Conservation (phyloP, 2,888 invertebrate species). For the Hemaris fuciformis region DNA sequence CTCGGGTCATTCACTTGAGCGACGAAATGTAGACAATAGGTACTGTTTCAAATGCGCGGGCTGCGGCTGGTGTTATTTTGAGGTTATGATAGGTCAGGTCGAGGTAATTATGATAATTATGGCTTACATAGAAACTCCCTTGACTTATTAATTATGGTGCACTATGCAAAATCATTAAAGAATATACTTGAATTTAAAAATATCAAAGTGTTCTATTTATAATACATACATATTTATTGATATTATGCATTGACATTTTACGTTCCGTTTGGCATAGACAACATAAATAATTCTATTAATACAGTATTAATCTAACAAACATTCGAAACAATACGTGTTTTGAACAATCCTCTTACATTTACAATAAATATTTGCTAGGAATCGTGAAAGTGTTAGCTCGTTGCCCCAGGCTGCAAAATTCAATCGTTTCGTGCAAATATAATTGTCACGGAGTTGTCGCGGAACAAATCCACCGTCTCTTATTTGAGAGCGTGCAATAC, state of each 20-base stretch:
- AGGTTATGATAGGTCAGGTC: not conserved
- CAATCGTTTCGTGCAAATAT: conserved; percentile 24
- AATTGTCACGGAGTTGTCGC: conserved; percentile 26
- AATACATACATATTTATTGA: too few species aligned
- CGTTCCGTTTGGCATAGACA: too few species aligned
- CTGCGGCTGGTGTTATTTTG: conserved; percentile 3
- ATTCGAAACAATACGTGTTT: too few species aligned
- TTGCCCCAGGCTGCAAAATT: conserved; percentile 13
- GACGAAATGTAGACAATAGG: conserved; percentile 18
- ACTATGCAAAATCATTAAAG: not conserved
- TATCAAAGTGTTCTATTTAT: too few species aligned
- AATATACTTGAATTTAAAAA: too few species aligned
- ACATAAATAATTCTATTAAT: too few species aligned
- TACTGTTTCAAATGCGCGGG: not conserved
- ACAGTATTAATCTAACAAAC: too few species aligned
- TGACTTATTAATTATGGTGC: not conserved
- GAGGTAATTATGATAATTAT: not conserved
- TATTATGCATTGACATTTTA: too few species aligned
- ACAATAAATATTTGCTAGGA: not conserved
- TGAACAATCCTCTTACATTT: not conserved
- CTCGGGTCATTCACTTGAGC: conserved; percentile 34
- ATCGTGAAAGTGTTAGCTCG: not conserved
- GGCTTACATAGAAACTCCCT: not conserved
- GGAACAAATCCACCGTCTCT: conserved; percentile 23
- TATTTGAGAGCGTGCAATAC: not conserved